Conservation (phyloP, 2,797 vertebrate species). For the Chrosomus eos region DNA sequence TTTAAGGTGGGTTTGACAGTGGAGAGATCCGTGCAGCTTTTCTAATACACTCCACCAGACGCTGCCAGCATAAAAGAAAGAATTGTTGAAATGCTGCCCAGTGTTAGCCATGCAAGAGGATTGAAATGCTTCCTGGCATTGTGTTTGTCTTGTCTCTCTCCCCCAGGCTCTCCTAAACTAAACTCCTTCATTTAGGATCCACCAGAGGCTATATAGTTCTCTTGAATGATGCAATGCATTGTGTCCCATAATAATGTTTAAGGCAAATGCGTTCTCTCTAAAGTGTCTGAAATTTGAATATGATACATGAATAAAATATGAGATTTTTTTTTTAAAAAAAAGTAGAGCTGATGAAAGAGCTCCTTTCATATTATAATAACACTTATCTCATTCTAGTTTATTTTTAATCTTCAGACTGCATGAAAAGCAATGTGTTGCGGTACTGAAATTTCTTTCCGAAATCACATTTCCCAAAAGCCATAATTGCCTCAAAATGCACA, state of each 20-base stretch:
- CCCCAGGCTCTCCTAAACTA: constrained; percentile 16
- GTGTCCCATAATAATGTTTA: constrained; percentile 24
- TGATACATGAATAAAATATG: constrained; percentile 20
- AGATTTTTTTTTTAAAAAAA: background rate
- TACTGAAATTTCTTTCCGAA: background rate
- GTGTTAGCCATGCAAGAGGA: constrained; percentile 11
- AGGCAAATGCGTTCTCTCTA: constrained; percentile 10
- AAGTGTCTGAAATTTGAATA: constrained; percentile 1
- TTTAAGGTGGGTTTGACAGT: constrained; percentile 46
- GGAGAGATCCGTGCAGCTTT: constrained; percentile 31
- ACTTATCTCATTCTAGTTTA: background rate
- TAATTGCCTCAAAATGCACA: background rate
- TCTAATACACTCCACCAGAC: constrained; percentile 18
- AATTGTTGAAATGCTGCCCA: constrained; percentile 33
- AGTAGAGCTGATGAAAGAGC: background rate
- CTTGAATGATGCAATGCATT: constrained; percentile 27
- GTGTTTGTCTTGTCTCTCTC: constrained; percentile 14
- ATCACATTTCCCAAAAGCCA: background rate
- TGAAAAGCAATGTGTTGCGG: background rate
- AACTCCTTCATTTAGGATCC: constrained; percentile 33
- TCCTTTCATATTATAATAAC: constrained; percentile 6
- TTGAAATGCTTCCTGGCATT: constrained; percentile 20
- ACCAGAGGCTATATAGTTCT: constrained; percentile 22
- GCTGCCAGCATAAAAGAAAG: constrained; percentile 9
- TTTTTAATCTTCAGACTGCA: constrained; percentile 11